phyloP scores from a whole-genome alignment of 2,797 vertebrate genomes.

The Cossypha dichroa region DNA sequence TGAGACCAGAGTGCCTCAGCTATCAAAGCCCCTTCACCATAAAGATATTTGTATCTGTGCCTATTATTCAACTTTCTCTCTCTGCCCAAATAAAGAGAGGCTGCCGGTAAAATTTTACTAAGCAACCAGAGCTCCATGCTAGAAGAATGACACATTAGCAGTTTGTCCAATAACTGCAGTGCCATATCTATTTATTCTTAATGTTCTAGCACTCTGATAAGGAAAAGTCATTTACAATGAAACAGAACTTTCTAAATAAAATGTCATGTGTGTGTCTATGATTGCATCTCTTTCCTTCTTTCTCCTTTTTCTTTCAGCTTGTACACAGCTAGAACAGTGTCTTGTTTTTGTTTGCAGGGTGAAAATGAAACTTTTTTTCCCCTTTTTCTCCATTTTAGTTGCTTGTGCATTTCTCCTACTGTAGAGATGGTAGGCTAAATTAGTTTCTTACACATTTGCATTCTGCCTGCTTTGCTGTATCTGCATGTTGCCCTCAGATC shows the following conservation, averaged over 20 bases:
- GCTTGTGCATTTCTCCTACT: neutral
- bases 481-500: neutral
- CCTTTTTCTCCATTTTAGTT: neutral
- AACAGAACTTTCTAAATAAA: neutral
- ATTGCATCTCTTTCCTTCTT: neutral
- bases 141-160: neutral
- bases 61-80: neutral
- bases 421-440: neutral
- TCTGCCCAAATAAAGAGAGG: neutral
- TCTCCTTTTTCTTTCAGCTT: neutral
- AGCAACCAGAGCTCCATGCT: neutral
- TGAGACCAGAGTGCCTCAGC: neutral
- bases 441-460: neutral
- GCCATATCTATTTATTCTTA: neutral
- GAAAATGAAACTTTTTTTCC: neutral
- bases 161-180: neutral
- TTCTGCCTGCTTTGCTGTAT: neutral
- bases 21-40: neutral
- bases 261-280: neutral
- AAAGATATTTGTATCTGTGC: neutral
- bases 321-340: neutral
- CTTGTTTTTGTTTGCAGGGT: neutral
- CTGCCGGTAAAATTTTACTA: neutral
- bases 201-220: neutral
- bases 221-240: neutral